These are phyloP conservation scores for Gallinago solitaria DNA, from an alignment of 2,797 vertebrate genomes.

Conservation along the genomic window DNA sequence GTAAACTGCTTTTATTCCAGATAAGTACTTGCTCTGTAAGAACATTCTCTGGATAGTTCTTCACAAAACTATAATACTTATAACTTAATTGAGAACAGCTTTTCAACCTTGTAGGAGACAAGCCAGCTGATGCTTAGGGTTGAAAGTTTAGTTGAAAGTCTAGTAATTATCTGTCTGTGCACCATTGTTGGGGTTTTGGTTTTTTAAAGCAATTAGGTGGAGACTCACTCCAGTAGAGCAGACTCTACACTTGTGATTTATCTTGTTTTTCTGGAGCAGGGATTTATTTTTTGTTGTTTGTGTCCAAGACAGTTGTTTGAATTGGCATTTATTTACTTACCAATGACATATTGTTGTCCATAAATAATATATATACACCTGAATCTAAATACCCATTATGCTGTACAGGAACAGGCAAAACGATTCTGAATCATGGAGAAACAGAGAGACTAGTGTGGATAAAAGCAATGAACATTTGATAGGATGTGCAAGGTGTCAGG, in stretches of 20 bases:
- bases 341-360: not conserved
- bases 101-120: not conserved
- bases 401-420: not conserved
- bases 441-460: not conserved
- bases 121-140: not conserved
- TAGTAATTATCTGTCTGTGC: not conserved
- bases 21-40: not conserved
- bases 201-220: not conserved
- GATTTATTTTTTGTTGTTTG: not conserved
- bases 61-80: not conserved
- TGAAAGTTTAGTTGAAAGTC: not conserved
- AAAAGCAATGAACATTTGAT: not conserved
- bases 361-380: not conserved
- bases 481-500: not conserved
- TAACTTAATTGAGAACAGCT: not conserved
- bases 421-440: not conserved
- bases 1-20: not conserved
- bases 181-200: not conserved
- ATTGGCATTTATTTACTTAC: not conserved
- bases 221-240: not conserved
- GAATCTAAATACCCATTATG: not conserved
- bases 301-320: not conserved
- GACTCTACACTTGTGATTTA: not conserved
- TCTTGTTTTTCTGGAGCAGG: not conserved
- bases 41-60: not conserved